These are phyloP conservation scores for Solenopsis fugax DNA, from an alignment of 1,140 invertebrate genomes.

Conservation along the genomic window DNA sequence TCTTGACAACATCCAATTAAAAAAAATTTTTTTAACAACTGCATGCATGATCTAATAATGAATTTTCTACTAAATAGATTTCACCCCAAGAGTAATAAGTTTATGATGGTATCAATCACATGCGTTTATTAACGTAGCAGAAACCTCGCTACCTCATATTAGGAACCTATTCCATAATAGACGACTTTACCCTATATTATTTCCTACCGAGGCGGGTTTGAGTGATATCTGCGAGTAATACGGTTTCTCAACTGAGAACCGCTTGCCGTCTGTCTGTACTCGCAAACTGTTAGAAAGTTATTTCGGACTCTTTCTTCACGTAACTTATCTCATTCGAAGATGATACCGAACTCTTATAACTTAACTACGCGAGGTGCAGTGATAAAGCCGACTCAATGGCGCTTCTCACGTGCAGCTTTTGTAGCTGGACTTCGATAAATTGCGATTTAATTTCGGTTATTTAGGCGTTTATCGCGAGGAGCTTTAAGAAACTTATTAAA, in stretches of 20 bases:
- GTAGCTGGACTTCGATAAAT: not conserved
- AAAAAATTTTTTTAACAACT: too few relatives aligned
- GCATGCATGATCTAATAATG: too few relatives aligned
- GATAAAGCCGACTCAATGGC: constrained; percentile 33
- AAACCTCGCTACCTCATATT: too few relatives aligned
- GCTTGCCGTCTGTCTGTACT: not conserved
- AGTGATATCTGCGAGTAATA: not conserved
- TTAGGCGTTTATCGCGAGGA: not conserved
- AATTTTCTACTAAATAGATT: too few relatives aligned
- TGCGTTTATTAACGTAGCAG: too few relatives aligned
- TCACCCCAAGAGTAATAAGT: too few relatives aligned
- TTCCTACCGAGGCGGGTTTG: not conserved
- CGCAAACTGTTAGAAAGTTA: constrained; percentile 21
- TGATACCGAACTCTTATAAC: constrained; percentile 51
- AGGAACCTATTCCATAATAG: too few relatives aligned
- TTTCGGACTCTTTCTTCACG: constrained; percentile 40
- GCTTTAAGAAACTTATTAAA: not conserved
- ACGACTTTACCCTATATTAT: too few relatives aligned
- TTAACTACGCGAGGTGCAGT: constrained; percentile 31
- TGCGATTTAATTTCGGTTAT: constrained; percentile 14
- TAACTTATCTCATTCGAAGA: constrained; percentile 54
- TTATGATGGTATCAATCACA: too few relatives aligned
- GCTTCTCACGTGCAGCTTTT: constrained; percentile 3
- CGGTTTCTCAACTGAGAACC: not conserved
- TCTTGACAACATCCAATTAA: too few relatives aligned